Percentiles rank a stretch among this genome's conserved stretches.
phyloP scores from a whole-genome alignment of 1,140 invertebrate species.

The Agraylea sexmaculata region DNA sequence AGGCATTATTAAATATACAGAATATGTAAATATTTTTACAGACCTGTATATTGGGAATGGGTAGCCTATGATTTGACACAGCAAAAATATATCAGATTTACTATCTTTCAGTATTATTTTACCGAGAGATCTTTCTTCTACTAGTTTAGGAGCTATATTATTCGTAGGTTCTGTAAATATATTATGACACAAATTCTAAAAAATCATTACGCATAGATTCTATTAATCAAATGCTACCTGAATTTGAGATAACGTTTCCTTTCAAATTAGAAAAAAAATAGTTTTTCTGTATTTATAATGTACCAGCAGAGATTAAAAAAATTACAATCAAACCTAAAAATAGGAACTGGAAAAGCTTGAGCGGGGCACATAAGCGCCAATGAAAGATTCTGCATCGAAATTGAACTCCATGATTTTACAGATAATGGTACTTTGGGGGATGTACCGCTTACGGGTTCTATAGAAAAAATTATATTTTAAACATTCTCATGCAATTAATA shows the following conservation, averaged over 20 bases:
- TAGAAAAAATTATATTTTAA: not conserved
- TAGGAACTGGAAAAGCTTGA: slow-evolving; percentile 55
- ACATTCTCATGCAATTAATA: slow-evolving; percentile 9
- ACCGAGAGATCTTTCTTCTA: slow-evolving; percentile 33
- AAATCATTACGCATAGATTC: not conserved
- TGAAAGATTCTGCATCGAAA: slow-evolving; percentile 29
- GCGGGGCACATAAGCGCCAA: slow-evolving; percentile 52
- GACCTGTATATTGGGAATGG: slow-evolving; percentile 48
- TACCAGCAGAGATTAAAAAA: not conserved
- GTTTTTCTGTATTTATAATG: not conserved
- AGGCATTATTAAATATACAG: slow-evolving; percentile 16
- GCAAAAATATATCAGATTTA: slow-evolving; percentile 31
- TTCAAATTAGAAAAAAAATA: not conserved
- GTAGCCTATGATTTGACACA: slow-evolving; percentile 45
- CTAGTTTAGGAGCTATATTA: slow-evolving; percentile 40
- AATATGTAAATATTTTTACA: slow-evolving; percentile 4
- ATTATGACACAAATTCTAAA: slow-evolving; percentile 26
- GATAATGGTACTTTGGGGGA: slow-evolving; percentile 44
- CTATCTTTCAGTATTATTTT: slow-evolving; percentile 22
- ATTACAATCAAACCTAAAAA: slow-evolving; percentile 47
- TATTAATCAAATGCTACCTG: not conserved
- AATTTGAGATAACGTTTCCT: not conserved
- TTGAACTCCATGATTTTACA: slow-evolving; percentile 30
- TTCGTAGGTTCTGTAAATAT: slow-evolving; percentile 42
- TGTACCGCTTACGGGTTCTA: slow-evolving; percentile 48